These are phyloP conservation scores for Felis chaus DNA, from an alignment of 2,113 vertebrate genomes.

Conservation along the genomic window DNA sequence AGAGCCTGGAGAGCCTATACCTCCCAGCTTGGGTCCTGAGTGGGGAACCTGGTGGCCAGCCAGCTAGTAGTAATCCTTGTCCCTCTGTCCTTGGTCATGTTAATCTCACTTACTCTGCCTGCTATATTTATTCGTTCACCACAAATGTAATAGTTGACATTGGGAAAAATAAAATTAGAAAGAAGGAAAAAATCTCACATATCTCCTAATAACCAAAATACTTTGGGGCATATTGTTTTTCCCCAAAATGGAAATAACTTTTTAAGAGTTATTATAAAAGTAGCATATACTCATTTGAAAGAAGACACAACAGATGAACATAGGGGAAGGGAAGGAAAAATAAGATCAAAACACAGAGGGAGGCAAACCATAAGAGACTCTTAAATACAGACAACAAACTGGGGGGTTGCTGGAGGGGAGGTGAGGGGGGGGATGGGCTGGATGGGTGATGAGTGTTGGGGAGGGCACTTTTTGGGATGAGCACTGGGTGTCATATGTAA, in stretches of 20 bases:
- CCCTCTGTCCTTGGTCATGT: not conserved
- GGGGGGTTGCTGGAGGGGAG: no score
- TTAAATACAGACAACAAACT: no score
- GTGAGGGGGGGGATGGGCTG: no score
- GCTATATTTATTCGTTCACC: not conserved
- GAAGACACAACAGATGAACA: no score
- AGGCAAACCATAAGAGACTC: no score
- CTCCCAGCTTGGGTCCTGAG: not conserved
- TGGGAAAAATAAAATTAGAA: slow-evolving; percentile 51
- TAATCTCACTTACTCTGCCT: not conserved
- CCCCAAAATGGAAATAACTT: not conserved
- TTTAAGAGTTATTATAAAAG: slow-evolving; percentile 47
- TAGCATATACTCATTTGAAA: not conserved
- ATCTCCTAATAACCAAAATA: slow-evolving; percentile 15
- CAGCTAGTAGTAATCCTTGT: not conserved
- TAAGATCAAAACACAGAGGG: no score
- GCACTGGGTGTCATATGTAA: no score
- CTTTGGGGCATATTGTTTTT: not conserved
- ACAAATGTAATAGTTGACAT: not conserved
- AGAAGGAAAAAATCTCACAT: not conserved
- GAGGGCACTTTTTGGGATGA: no score
- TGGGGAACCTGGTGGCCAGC: not conserved
- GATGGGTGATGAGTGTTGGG: no score
- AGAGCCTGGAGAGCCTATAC: not conserved
- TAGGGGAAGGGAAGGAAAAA: no score